Conservation (phyloP, 1,140 invertebrate species). For the Helicoverpa zea region DNA sequence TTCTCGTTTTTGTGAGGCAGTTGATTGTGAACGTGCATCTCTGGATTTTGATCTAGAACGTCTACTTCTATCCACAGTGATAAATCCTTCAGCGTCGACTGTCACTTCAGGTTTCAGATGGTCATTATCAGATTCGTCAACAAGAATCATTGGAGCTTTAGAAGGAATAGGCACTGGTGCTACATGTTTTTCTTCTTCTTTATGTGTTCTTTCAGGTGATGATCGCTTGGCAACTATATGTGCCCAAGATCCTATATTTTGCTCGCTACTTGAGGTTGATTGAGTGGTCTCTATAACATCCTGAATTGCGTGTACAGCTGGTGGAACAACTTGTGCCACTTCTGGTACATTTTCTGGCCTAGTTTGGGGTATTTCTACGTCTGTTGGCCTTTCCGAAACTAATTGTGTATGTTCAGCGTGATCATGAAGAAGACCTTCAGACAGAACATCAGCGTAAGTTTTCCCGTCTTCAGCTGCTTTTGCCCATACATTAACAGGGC, state of each 20-base stretch:
- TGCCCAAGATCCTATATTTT: conserved; percentile 72
- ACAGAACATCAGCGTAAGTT: conserved; percentile 88
- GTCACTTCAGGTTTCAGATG: conserved; percentile 64
- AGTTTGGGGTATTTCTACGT: conserved; percentile 19
- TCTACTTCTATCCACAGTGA: conserved; percentile 79
- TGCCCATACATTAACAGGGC: conserved; percentile 80
- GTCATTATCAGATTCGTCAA: conserved; percentile 73
- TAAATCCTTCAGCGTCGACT: conserved; percentile 82
- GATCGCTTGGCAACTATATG: conserved; percentile 80
- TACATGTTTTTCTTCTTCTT: conserved; percentile 46
- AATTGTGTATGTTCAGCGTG: conserved; percentile 32
- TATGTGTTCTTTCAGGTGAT: conserved; percentile 66
- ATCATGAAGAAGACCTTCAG: conserved; percentile 71
- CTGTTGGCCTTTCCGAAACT: conserved; percentile 17
- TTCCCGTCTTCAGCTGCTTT: conserved; percentile 85
- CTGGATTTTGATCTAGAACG: conserved; percentile 82
- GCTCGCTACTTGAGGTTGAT: conserved; percentile 48
- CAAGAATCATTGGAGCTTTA: conserved; percentile 78
- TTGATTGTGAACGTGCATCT: conserved; percentile 68
- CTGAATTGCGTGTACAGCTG: conserved; percentile 32
- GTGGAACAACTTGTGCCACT: background rate
- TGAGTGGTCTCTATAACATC: conserved; percentile 35
- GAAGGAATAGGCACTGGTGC: conserved; percentile 46
- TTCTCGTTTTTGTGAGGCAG: conserved; percentile 52
- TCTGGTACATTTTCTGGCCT: conserved; percentile 29